Base-by-base conservation (phyloP, 2,888 invertebrate species). In the Scaptomyza parva region DNA sequence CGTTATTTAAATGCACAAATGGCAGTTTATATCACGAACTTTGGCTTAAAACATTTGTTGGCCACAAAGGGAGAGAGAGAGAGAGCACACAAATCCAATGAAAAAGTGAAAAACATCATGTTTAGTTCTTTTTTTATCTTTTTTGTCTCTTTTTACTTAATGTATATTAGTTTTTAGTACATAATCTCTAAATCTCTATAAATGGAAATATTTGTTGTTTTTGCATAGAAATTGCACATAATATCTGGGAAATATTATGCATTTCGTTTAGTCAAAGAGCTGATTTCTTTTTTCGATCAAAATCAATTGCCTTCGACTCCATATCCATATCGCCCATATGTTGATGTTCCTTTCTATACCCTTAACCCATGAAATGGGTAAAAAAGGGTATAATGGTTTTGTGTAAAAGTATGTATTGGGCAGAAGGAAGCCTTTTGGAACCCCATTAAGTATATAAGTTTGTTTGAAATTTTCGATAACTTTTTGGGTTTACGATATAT, bases 321-420 rank as follows among this genome's bases (percentile, higher is more conserved):
- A 44, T 28, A n/a, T 30, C 18, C 24, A 39, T 28, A n/a, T 30
- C 18, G 30, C 33, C 57, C 71, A 63, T 70, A 70, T 64, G 71
- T 53, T 64, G 35, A 11, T 11, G 14, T 44, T 44, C 24, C 26
- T 4, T 3, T n/a, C n/a, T n/a, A n/a, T n/a, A n/a, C n/a, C n/a
- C n/a, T n/a, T n/a, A n/a, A n/a, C n/a, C n/a, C n/a, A n/a, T n/a
- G n/a, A n/a, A n/a, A n/a, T n/a, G n/a, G n/a, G n/a, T n/a, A n/a
- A n/a, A n/a, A n/a, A n/a, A n/a, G n/a, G n/a, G n/a, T n/a, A n/a
- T n/a, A n/a, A n/a, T n/a, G n/a, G n/a, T n/a, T n/a, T n/a, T n/a
- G n/a, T n/a, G n/a, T n/a, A n/a, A n/a, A n/a, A n/a, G n/a, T n/a
- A n/a, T n/a, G n/a, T n/a, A n/a, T n/a, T n/a, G n/a, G n/a, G n/a